Base-by-base conservation (phyloP, 2,888 invertebrate species). In the Carabus problematicus region DNA sequence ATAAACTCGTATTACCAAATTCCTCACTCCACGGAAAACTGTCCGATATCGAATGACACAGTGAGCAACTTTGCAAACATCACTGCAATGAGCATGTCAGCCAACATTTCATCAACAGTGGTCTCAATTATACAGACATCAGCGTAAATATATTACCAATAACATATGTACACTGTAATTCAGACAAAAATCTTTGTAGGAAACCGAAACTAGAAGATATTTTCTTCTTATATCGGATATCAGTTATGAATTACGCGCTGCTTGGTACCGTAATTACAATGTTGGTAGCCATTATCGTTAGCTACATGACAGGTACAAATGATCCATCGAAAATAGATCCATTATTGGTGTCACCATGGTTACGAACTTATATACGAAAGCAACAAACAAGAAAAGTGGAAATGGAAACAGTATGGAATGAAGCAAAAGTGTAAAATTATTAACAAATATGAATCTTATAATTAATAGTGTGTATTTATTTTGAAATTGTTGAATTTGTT, bases 271-370 rank as follows among this genome's bases (percentile, higher is more conserved):
- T 68, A 54, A 45, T 68, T 12, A 61, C 68, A 1, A 45, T 68
- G 29, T 39, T 61, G 0, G 61, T 68, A 42, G 68, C 54, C 16
- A 54, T 61, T 29, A 45, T 55, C 18, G 68, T 68, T 11, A 68
- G 68, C 40, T 68, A 68, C 61, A 16, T 61, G 14, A 68, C 68
- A 55, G 55, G 55, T 4, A 42, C 67, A 41, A 67, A 61, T 55
- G 43, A 68, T 16, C 3, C 45, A 12, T 8, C n/a, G 6, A 29
- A 61, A 11, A 29, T 68, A 12, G 61, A 68, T 16, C 68, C 68
- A 6, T 19, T 55, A 39, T 45, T 61, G 42, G 18, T 68, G n/a
- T 60, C 49, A 4, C 68, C 68, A 12, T 61, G 54, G 43, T 16
- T 68, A 14, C 49, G 67, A 52, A 16, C 59, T 3, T 67, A 67